Evolutionary conservation across 1,140 invertebrate species (phyloP).

Genomic region (Ectropis grisescens): DNA sequence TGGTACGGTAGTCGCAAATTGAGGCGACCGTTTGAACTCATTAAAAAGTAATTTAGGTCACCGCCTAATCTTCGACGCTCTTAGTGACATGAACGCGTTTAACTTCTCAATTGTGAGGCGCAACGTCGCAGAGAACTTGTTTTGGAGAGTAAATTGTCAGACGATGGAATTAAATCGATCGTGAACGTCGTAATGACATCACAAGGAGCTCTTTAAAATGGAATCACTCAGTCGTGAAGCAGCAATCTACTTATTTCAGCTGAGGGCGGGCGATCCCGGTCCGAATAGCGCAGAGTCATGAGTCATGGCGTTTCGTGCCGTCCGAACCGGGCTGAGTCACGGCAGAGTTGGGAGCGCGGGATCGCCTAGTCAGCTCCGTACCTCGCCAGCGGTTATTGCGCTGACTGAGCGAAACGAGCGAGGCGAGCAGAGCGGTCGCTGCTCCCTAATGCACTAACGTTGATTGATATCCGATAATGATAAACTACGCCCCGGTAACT

Average conservation of each 20-base stretch:
- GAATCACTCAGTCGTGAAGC: conserved; percentile 45
- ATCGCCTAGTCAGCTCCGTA: conserved; percentile 34
- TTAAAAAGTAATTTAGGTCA: conserved; percentile 43
- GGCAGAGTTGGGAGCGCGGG: conserved; percentile 21
- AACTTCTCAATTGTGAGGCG: conserved; percentile 9
- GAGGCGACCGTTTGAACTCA: conserved; percentile 16
- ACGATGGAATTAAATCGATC: no score
- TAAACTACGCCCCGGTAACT: conserved; percentile 5
- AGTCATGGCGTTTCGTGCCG: conserved; percentile 20
- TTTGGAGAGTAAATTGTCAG: no score
- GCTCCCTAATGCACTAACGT: conserved; percentile 38
- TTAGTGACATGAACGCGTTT: conserved; percentile 5
- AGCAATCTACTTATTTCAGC: conserved; percentile 57
- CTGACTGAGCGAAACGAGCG: conserved; percentile 36
- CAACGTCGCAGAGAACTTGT: no score
- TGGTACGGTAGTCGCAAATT: conserved; percentile 3
- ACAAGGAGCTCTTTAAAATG: conserved; percentile 36
- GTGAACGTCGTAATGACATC: conserved; percentile 20
- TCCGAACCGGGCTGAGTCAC: conserved; percentile 28
- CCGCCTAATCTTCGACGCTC: conserved; percentile 19
- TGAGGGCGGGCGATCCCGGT: conserved; percentile 41
- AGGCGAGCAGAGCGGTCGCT: conserved; percentile 20
- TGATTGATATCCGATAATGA: conserved; percentile 46
- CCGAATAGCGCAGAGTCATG: conserved; percentile 38
- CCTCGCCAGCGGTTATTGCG: conserved; percentile 36